Percentiles rank a stretch among this genome's conserved stretches.
These are phyloP conservation scores for Sus cebifrons DNA, from an alignment of 2,797 vertebrate genomes.

Conservation along the genomic window DNA sequence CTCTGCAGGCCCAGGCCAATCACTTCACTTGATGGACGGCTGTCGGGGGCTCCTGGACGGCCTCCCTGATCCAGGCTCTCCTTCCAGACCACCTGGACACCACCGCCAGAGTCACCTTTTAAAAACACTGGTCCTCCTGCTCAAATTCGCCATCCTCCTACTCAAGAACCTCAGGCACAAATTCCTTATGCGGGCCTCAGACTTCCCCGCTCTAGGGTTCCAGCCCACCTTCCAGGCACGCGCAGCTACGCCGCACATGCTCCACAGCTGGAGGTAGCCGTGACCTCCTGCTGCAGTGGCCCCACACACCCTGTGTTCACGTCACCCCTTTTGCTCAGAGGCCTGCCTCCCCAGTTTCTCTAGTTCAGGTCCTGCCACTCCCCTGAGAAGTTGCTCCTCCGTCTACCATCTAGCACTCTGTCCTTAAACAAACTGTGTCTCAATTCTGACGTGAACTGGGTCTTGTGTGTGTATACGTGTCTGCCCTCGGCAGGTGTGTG, in stretches of 20 bases:
- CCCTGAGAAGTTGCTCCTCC: not conserved
- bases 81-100: no score
- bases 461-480: no score
- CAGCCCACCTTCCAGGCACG: accelerated
- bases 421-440: not conserved
- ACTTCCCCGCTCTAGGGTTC: accelerated
- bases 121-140: not conserved
- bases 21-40: not conserved
- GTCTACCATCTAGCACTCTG: not conserved
- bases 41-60: not conserved
- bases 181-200: not conserved
- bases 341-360: accelerated
- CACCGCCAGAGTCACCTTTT: not conserved
- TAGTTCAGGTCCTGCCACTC: accelerated
- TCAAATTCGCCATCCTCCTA: accelerated
- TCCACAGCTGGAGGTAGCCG: accelerated
- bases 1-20: accelerated
- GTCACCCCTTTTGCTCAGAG: not conserved
- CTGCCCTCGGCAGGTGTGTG: not conserved
- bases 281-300: not conserved
- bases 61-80: not conserved
- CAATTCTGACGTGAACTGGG: not conserved
- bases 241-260: accelerated
- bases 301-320: not conserved
- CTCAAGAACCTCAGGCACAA: not conserved